Percentiles rank a stretch among this genome's conserved stretches.
Conservation (phyloP, 1,140 invertebrate species). For the Drosophila arizonae region DNA sequence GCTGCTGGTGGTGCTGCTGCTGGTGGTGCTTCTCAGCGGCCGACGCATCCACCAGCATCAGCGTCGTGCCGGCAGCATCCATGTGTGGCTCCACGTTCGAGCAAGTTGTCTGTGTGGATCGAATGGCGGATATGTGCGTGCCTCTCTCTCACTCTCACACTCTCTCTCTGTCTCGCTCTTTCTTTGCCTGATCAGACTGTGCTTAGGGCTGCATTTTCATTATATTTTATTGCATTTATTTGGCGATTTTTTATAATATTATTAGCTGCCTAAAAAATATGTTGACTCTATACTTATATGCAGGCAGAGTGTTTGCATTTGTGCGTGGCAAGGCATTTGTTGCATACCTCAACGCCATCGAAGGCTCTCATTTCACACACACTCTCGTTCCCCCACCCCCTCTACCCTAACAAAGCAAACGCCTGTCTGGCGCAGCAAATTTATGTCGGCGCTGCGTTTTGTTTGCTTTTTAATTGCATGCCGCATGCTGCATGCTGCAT, state of each 20-base stretch:
- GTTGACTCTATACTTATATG: no score
- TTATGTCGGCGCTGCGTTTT: slow-evolving; percentile 57
- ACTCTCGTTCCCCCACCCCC: neutral
- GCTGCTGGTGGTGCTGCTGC: slow-evolving; percentile 13
- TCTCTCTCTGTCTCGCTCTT: neutral
- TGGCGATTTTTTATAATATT: no score
- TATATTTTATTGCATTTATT: slow-evolving; percentile 4
- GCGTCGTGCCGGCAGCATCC: slow-evolving; percentile 44
- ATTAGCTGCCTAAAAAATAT: slow-evolving; percentile 10
- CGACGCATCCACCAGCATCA: slow-evolving; percentile 53
- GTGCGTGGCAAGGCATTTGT: slow-evolving; percentile 21
- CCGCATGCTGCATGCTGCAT: slow-evolving; percentile 19
- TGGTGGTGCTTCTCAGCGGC: slow-evolving; percentile 32
- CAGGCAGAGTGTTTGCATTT: no score
- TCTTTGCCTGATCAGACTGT: neutral
- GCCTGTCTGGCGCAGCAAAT: slow-evolving; percentile 45
- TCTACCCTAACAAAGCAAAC: no score
- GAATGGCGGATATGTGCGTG: neutral
- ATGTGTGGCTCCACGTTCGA: slow-evolving; percentile 31
- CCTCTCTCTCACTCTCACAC: neutral
- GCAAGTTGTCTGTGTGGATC: neutral
- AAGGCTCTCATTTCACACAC: neutral
- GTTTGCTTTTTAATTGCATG: slow-evolving; percentile 66
- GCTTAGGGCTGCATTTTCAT: slow-evolving; percentile 4
- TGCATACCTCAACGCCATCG: slow-evolving; percentile 13